Percentiles rank a stretch among this genome's conserved stretches.
phyloP scores from a whole-genome alignment of 2,888 invertebrate genomes.

The Nemurella pictetii region DNA sequence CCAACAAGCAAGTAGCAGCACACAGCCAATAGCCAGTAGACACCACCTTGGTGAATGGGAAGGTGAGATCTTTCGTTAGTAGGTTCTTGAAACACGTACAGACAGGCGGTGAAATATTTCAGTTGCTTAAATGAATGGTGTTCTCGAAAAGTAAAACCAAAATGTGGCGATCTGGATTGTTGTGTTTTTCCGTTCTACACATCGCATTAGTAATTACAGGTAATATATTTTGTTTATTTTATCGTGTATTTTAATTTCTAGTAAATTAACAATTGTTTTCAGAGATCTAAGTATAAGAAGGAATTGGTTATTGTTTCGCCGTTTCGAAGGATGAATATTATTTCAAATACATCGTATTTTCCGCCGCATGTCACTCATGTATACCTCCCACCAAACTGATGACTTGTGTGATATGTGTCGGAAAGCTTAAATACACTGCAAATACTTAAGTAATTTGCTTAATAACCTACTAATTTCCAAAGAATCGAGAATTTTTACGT shows the following conservation, averaged over 20 bases:
- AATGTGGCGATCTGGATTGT: conserved; percentile 4
- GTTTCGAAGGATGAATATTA: neutral
- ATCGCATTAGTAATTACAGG: neutral
- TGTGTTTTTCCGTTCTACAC: neutral
- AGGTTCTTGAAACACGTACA: neutral
- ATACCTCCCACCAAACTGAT: neutral
- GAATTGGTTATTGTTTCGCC: neutral
- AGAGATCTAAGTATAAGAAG: too few species aligned
- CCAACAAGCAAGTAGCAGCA: neutral
- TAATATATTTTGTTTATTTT: neutral
- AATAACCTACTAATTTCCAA: too few species aligned
- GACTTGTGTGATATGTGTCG: neutral
- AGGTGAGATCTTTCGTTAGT: neutral
- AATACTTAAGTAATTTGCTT: too few species aligned
- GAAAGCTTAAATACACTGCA: too few species aligned
- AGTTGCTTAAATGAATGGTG: conserved; percentile 8
- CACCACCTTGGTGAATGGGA: conserved; percentile 7
- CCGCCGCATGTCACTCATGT: neutral
- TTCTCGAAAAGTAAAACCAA: neutral
- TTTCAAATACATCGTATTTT: neutral
- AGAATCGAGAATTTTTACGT: too few species aligned
- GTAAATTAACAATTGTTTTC: too few species aligned
- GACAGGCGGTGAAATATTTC: neutral
- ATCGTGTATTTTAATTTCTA: too few species aligned
- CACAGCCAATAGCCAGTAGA: conserved; percentile 1